Base-by-base conservation (phyloP, 92 coral and sea anemone species). In the Umimayanthus kanabou region DNA sequence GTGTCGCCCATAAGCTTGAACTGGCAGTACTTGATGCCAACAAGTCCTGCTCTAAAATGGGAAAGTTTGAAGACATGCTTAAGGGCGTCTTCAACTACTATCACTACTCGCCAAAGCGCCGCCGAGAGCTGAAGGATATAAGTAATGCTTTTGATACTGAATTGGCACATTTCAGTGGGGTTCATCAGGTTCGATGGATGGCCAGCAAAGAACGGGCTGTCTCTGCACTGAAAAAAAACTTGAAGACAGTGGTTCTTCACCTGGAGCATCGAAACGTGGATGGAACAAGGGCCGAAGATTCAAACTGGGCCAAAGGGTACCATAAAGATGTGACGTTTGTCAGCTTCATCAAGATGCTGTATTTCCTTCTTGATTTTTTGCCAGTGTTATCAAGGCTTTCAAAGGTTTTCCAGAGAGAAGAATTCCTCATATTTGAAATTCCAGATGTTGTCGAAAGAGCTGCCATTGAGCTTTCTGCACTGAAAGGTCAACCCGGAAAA, bases 371-470 rank as follows among this genome's bases (percentile, higher is more conserved):
- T 50, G 80, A 88, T 70, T 87, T 87, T 57, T 79, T 87, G 77
- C 89, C 89, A 9, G 78, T 26, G 7, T 9, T 79, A 9, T 30
- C 80, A 65, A 79, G 89, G 85, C 69, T 87, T 26, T 77, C 89
- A 43, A 87, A 78, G 39, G n/a, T 87, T 79, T 79, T 87, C 85
- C 79, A 87, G 69, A 87, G n/a, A n/a, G 89, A 87, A 58, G 85
- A 79, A 18, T 77, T 87, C 26, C 85, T 87, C n/a, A 87, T 87
- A 49, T 87, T 87, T 87, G 77, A 87, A 79, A 87, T 88, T 72
- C 86, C 9, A 88, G 81, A 88, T 80, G 90, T 80, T 80, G 79
- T 88, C 49, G 90, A 88, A 88, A 88, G 80, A 79, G 90, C 90
- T 14, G 86, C 29, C 29, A 25, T 16, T 75, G 89, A 77, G 84